Percentiles rank a stretch among this genome's conserved stretches.
Conservation (phyloP, 2,797 vertebrate genomes). For the Etheostoma perlongum region DNA sequence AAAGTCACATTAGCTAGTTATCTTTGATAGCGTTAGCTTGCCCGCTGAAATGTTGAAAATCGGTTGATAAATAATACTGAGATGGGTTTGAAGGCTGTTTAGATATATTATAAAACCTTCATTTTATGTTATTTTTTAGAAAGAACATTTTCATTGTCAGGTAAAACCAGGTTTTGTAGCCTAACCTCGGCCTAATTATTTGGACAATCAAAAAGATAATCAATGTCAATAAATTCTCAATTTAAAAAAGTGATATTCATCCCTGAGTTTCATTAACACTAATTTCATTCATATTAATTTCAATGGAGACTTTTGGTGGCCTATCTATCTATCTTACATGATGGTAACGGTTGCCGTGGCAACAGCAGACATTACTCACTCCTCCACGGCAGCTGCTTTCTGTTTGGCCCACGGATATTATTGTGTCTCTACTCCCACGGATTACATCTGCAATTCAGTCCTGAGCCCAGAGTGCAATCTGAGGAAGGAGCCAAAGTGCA, state of each 20-base stretch:
- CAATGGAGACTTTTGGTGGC: neutral
- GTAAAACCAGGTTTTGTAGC: neutral
- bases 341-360: conserved; percentile 53
- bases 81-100: neutral
- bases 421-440: conserved; percentile 57
- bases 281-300: no score
- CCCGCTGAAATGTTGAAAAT: neutral
- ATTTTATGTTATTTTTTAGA: no score
- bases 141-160: no score
- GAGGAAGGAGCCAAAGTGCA: conserved; percentile 15
- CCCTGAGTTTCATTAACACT: neutral
- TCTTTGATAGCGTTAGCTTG: neutral
- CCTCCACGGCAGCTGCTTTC: conserved; percentile 42
- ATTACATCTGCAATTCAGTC: conserved; percentile 38
- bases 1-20: neutral
- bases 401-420: conserved; percentile 43
- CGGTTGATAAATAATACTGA: no score
- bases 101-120: neutral
- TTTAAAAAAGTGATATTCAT: neutral
- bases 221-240: neutral
- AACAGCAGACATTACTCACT: conserved; percentile 56
- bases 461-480: neutral
- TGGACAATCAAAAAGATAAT: neutral
- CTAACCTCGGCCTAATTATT: neutral
- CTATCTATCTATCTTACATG: conserved; percentile 23